Percentiles rank a stretch among this genome's conserved stretches.
These are phyloP conservation scores for Amphimallon solstitiale DNA, from an alignment of 2,888 invertebrate species.

Conservation along the genomic window DNA sequence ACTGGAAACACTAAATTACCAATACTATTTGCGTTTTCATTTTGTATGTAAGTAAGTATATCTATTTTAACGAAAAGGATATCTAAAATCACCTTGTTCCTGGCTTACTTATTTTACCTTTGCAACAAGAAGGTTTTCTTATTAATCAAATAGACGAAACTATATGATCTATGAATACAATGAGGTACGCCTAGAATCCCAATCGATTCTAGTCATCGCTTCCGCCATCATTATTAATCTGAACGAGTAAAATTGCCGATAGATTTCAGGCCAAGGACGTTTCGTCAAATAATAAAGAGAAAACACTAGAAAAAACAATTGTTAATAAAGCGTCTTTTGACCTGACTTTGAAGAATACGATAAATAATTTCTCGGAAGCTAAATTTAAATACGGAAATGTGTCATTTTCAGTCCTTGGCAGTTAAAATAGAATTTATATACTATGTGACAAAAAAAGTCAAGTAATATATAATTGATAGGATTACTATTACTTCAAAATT, in stretches of 20 bases:
- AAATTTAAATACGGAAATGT: slow-evolving; percentile 12
- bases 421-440: no score
- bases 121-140: not conserved
- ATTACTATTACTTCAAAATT: no score
- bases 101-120: no score
- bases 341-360: slow-evolving; percentile 13
- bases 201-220: slow-evolving; percentile 1
- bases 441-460: no score
- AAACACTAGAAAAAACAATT: no score
- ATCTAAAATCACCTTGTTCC: no score
- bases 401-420: not conserved
- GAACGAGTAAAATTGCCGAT: not conserved
- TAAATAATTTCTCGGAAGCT: not conserved
- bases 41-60: no score
- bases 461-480: no score
- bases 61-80: no score
- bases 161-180: not conserved
- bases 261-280: slow-evolving; percentile 25
- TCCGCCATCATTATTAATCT: slow-evolving; percentile 14
- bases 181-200: not conserved
- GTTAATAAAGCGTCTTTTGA: slow-evolving; percentile 24
- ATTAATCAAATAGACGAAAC: not conserved
- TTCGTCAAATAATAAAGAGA: no score
- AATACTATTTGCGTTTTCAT: no score
- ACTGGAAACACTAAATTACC: not conserved